Evolutionary conservation across 1,140 invertebrate genomes (phyloP), one percentile per base, ranked within the genome.

Genomic region (Venturia canescens): DNA sequence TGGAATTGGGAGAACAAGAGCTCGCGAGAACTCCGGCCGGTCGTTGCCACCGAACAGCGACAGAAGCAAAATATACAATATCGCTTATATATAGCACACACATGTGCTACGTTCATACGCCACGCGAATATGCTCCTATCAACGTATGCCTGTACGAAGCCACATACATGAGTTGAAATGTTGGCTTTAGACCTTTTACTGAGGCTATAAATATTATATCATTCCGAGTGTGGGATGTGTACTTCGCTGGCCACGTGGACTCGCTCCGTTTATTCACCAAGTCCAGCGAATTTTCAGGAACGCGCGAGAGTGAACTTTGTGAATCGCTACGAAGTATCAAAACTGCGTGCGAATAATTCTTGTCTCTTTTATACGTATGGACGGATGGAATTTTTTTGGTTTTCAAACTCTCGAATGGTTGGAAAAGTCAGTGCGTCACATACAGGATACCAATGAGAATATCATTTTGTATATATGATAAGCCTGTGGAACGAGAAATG

Each of bases 161-260:
- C 23, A 63, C 23, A 26, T 63, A 63, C 23, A 26, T 63, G 18
- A 23, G 23, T 63, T 13, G 13, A 29, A 6, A 29, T 66, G 26
- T 29, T 7, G 11, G 27, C 63, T 29, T 13, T 57, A 57, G 26
- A 63, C 7, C 74, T 60, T 53, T 60, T 53, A 29, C 26, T 53
- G 1, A 63, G 74, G 74, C 50, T 76, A 76, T 76, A 76, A 76
- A 76, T 76, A 76, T 76, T 76, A 76, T 76, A 76, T 76, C 53
- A 76, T 76, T 76, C 53, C 74, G 74, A 76, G 74, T 76, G 74
- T 76, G 74, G 74, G 74, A 23, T 57, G 57, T 63, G 27, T 57
- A 75, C 23, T 31, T 31, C 31, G 74, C 74, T 11, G 27, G 27
- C 74, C 74, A 76, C 74, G 74, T 76, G 74, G 74, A 76, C n/a